A percentile compares a stretch with the other conserved stretches of the same genome.
These are phyloP conservation scores for Artemia sinica DNA, from an alignment of 2,888 invertebrate species.

Conservation along the genomic window DNA sequence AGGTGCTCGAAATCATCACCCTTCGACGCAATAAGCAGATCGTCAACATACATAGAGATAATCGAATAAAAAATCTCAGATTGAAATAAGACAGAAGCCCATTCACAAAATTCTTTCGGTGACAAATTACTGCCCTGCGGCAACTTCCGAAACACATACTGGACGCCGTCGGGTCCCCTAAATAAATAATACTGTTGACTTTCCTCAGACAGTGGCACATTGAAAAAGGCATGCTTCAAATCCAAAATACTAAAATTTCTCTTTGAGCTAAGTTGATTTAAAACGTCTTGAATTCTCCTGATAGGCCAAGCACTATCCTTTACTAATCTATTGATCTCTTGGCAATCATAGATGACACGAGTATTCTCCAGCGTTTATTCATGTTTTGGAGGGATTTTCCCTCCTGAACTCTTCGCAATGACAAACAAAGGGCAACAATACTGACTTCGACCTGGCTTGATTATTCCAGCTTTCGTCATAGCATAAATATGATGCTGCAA, in stretches of 20 bases:
- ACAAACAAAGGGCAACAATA: slow-evolving; percentile 1
- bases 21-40: too few species aligned
- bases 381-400: background rate
- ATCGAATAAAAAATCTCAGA: too few species aligned
- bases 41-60: too few species aligned
- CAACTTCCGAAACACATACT: background rate
- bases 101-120: too few species aligned
- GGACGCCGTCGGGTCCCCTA: background rate
- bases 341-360: background rate
- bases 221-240: background rate
- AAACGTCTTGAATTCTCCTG: too few species aligned
- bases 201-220: background rate
- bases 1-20: too few species aligned
- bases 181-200: background rate
- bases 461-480: background rate
- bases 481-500: background rate
- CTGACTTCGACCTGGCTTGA: background rate
- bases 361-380: background rate
- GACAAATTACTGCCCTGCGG: too few species aligned
- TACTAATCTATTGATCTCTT: too few species aligned
- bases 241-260: background rate
- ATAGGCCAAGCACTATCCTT: too few species aligned
- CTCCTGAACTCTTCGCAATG: background rate
- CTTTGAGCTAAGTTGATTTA: background rate
- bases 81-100: too few species aligned